These are phyloP conservation scores for Bucorvus abyssinicus DNA, from an alignment of 2,797 vertebrate species.

Conservation along the genomic window DNA sequence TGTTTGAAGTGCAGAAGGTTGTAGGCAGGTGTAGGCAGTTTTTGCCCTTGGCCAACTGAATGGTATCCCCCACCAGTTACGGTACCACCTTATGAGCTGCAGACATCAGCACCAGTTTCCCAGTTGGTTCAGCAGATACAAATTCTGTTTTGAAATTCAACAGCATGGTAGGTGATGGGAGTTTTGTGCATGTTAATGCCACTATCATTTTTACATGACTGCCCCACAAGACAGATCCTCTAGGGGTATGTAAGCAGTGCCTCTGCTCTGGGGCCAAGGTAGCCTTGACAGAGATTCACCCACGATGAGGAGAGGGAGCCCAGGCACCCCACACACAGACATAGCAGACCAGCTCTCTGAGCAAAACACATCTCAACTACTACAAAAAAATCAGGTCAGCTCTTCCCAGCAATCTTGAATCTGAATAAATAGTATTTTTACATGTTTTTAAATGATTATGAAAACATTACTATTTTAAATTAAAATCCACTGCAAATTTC, in stretches of 20 bases:
- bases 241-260: neutral
- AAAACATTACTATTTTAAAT: neutral
- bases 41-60: neutral
- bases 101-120: neutral
- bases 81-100: neutral
- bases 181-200: neutral
- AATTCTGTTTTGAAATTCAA: neutral
- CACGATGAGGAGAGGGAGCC: accelerated
- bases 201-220: neutral
- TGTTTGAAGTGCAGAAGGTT: accelerated
- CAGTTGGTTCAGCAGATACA: neutral
- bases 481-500: neutral
- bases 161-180: neutral
- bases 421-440: neutral
- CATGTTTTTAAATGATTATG: neutral
- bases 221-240: neutral
- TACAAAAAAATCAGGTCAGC: neutral
- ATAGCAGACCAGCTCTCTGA: neutral
- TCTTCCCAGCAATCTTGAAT: neutral
- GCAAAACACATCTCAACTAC: neutral
- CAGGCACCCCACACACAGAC: neutral
- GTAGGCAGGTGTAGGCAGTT: neutral
- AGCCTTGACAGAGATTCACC: neutral
- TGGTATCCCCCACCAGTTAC: accelerated
- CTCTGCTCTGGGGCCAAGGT: neutral